Percentiles rank a stretch among this genome's conserved stretches.
Conservation (phyloP, 2,797 vertebrate species). For the Podarcis lilfordi region DNA sequence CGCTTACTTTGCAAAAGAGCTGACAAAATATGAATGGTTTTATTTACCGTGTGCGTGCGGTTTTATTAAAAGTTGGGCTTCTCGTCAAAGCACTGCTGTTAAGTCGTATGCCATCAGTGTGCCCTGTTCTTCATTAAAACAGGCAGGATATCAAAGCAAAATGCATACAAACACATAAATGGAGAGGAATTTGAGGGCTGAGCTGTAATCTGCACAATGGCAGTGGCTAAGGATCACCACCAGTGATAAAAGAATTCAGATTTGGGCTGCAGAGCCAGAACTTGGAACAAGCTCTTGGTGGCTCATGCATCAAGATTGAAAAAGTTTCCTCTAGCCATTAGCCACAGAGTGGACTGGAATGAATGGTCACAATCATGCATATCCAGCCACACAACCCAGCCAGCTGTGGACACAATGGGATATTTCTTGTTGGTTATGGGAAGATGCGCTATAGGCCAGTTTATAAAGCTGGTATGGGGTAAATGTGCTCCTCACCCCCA, state of each 20-base stretch:
- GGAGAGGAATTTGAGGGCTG: conserved; percentile 73
- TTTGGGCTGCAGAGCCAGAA: conserved; percentile 58
- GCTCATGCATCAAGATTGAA: conserved; percentile 10
- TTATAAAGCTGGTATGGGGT: too few species aligned
- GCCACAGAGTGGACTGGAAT: too few species aligned
- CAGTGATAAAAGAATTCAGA: conserved; percentile 69
- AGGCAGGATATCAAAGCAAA: conserved; percentile 73
- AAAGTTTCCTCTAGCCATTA: conserved; percentile 10
- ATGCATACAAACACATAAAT: conserved; percentile 71
- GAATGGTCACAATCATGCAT: too few species aligned
- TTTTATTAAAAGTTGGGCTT: conserved; percentile 69
- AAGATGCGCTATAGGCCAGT: too few species aligned
- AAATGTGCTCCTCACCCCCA: too few species aligned
- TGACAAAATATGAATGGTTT: conserved; percentile 82
- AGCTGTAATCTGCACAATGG: conserved; percentile 73
- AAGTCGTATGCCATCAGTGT: conserved; percentile 73
- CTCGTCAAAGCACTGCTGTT: conserved; percentile 75
- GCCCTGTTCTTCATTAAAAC: conserved; percentile 75
- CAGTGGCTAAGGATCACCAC: conserved; percentile 70
- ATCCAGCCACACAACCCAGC: too few species aligned
- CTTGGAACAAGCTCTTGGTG: not conserved
- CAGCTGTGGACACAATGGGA: too few species aligned
- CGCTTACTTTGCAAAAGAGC: conserved; percentile 77
- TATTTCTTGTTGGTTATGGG: too few species aligned
- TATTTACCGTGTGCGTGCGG: conserved; percentile 75